Base-by-base conservation (phyloP, 2,888 invertebrate species). In the Caenorhabditis drosophilae region DNA sequence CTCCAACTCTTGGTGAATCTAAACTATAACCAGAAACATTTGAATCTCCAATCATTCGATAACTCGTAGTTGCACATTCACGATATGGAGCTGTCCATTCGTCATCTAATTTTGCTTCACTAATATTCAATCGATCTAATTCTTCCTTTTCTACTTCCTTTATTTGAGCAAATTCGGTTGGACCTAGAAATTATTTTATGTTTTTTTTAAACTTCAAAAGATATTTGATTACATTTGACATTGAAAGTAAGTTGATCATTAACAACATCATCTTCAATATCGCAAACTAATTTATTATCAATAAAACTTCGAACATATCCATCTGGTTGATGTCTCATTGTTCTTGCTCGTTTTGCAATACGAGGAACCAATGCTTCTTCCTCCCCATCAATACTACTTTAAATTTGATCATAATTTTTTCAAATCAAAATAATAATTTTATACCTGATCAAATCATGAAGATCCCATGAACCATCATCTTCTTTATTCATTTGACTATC, bases 311-410 rank as follows among this genome's bases (percentile, higher is more conserved):
- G 61, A 15, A 70, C 71, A 42, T 70, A 70, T 26, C 73, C 74
- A 55, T 76, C 72, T n/a, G 76, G 72, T 52, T 73, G 74, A 40
- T 74, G 73, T 15, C 76, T 40, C 76, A 76, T 76, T 11, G 76
- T 76, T 22, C 76, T 50, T 15, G 76, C 70, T 25, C 76, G 62
- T 11, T 69, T 73, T 4, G 72, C 71, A 9, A 76, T 69, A 11
- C 69, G 47, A 25, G 67, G 64, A 12, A 66, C 52, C 0, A 66
- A 47, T 18, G 64, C 64, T 18, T 66, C 64, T 48, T 66, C 64
- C 34, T 59, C 59, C 20, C 44, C 64, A 26, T 66, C 64, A 11
- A 48, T 26, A 22, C 35, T 45, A 9, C 62, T 9, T 9, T 31
- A 31, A 31, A 31, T 31, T 9, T 31, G n/a, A n/a, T 16, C 11